Base-by-base conservation (phyloP, 1,140 invertebrate genomes). In the Tetramorium parvispinum region DNA sequence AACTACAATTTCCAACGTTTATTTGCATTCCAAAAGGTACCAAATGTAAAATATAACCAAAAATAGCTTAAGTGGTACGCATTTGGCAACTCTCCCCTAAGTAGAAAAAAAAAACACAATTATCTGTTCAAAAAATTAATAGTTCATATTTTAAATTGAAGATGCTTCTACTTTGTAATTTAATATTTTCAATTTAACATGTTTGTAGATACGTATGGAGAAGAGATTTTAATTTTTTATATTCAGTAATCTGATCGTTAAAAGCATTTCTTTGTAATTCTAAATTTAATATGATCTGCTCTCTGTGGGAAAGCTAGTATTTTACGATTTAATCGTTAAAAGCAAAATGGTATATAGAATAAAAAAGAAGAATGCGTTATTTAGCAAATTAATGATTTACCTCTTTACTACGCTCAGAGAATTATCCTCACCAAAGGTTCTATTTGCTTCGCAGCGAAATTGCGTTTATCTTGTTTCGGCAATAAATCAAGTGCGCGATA, bases 401-500 rank as follows among this genome's bases (percentile, higher is more conserved):
- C 63, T 43, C 63, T 53, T 40, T 5, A 51, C 16, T n/a, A 49
- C 18, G 57, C 43, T 65, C 76, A 16, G 2, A 27, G 10, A 70
- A 81, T 70, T 81, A 81, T 53, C 7, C 21, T 43, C 21, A 10
- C 27, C 13, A 7, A 21, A 61, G 57, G 5, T 53, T 68, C 13
- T 66, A 59, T 53, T 53, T 21, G n/a, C 32, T 53, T 53, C 10
- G 10, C 46, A 53, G 40, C 27, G 43, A 21, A 21, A 70, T 24
- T 81, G 10, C 63, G 32, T 81, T 81, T 53, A 53, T 81, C 63
- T 81, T 81, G 27, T 70, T 81, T 70, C 18, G 11, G 32, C 49
- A 70, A 81, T 81, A 81, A 81, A 81, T 81, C 77, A 81, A 81
- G 63, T 53, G 77, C 27, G 46, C 51, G 46, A 49, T 81, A 53